Conservation (phyloP, 1,140 invertebrate species). For the Papilio aristodemus region DNA sequence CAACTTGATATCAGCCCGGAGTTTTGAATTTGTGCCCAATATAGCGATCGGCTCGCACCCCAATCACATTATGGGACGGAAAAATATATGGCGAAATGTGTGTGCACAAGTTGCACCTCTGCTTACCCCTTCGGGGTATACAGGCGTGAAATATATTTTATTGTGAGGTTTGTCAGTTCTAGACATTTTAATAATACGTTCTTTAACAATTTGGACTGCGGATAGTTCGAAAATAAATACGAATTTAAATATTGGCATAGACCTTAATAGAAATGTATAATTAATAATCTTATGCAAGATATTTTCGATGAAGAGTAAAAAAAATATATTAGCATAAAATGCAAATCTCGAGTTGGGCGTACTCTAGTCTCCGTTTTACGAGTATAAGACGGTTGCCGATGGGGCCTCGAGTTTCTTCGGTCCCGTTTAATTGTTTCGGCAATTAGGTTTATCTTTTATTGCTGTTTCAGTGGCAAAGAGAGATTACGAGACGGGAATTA, state of each 20-base stretch:
- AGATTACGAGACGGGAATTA: conserved; percentile 13
- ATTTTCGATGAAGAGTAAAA: neutral
- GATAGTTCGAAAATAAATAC: conserved; percentile 12
- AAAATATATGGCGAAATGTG: too few relatives aligned
- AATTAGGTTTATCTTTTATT: conserved; percentile 33
- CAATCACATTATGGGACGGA: too few relatives aligned
- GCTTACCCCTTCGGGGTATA: too few relatives aligned
- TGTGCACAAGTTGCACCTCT: too few relatives aligned
- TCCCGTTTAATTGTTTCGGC: conserved; percentile 29
- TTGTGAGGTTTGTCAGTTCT: neutral
- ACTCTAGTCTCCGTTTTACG: neutral
- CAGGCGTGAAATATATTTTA: too few relatives aligned
- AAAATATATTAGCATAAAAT: conserved; percentile 29
- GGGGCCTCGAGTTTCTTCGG: conserved; percentile 7
- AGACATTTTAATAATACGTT: neutral
- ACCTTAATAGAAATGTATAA: neutral
- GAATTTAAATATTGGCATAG: conserved; percentile 30
- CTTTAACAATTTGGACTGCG: conserved; percentile 1
- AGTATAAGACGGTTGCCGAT: conserved; percentile 21
- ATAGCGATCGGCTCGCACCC: too few relatives aligned
- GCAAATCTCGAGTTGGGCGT: neutral
- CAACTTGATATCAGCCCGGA: too few relatives aligned
- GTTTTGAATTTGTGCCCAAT: too few relatives aligned
- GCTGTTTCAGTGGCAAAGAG: conserved; percentile 10
- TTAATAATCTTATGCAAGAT: conserved; percentile 5